Conservation (phyloP, 2,888 invertebrate genomes). For the Spisula solida region DNA sequence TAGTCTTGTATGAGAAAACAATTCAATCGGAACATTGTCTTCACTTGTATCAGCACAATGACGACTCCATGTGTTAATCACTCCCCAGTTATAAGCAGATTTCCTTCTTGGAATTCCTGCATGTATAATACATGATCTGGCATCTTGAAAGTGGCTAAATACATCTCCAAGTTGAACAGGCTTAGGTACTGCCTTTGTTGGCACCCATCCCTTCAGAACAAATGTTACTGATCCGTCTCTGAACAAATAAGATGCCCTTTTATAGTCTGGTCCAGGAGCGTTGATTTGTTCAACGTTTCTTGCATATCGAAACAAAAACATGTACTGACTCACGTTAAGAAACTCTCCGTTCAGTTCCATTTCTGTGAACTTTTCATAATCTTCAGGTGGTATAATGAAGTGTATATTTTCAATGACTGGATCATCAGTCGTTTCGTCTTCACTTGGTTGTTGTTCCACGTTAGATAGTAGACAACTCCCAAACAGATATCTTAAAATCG, state of each 20-base stretch:
- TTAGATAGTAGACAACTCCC: neutral
- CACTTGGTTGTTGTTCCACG: neutral
- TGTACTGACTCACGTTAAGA: constrained; percentile 9
- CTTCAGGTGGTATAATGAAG: neutral
- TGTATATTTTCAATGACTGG: neutral
- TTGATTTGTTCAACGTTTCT: neutral
- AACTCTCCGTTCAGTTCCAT: neutral
- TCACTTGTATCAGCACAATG: constrained; percentile 10
- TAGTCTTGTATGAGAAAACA: constrained; percentile 8
- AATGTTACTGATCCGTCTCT: neutral
- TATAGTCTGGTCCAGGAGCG: neutral
- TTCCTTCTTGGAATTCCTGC: neutral
- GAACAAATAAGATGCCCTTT: neutral
- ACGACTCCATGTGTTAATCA: neutral
- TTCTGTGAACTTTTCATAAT: neutral
- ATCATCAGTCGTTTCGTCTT: neutral
- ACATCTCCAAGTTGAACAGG: neutral
- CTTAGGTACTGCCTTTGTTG: neutral
- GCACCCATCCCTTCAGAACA: neutral
- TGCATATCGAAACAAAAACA: neutral
- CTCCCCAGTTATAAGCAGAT: neutral
- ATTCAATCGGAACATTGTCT: neutral
- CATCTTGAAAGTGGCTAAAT: neutral
- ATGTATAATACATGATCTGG: neutral
- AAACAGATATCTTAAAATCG: neutral